Evolutionary conservation across 2,888 invertebrate species (phyloP), one percentile per base, ranked within the genome.

Genomic region (Athalia cordata): DNA sequence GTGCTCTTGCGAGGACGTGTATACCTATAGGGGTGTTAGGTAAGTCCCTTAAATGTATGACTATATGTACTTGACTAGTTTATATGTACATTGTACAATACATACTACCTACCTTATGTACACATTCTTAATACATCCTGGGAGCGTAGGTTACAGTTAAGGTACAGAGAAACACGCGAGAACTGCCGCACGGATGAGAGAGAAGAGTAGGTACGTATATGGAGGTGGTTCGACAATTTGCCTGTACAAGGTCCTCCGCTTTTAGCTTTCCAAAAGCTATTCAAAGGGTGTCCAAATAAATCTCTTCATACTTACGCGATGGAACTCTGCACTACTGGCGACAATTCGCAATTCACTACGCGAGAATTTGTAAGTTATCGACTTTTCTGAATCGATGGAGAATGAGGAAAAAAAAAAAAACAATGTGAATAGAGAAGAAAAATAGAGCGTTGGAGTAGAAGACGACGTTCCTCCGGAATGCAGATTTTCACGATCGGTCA

Each of bases 41-140:
- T 72, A 59, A 72, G 72, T 72, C 57, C 72, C 52, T 72, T 49
- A 59, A 29, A 29, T 29, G 29, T 72, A 59, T 59, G 59, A 43
- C 15, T 15, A 72, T 6, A 11, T 6, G 29, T 57, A 45, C 47
- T 59, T 4, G 47, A n/a, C 47, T 72, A 72, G 72, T 72, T 72
- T 72, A 47, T 72, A 72, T 47, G 45, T 59, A 61, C n/a, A n/a
- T n/a, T 29, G 29, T 29, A 29, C 29, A 29, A 29, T 29, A 29
- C 29, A 29, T 29, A 29, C 29, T 29, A 29, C 29, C 29, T 29
- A 29, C 29, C 29, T 29, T 29, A 29, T 29, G 29, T 29, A 29
- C 29, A 29, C 29, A 29, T 29, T 29, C 29, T 29, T 29, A 29
- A 29, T 29, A 13, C 59, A 72, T 59, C 57, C 72, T 3, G 3